Evolutionary conservation across 1,140 invertebrate genomes (phyloP).

Genomic region (Drosophila burlai): DNA sequence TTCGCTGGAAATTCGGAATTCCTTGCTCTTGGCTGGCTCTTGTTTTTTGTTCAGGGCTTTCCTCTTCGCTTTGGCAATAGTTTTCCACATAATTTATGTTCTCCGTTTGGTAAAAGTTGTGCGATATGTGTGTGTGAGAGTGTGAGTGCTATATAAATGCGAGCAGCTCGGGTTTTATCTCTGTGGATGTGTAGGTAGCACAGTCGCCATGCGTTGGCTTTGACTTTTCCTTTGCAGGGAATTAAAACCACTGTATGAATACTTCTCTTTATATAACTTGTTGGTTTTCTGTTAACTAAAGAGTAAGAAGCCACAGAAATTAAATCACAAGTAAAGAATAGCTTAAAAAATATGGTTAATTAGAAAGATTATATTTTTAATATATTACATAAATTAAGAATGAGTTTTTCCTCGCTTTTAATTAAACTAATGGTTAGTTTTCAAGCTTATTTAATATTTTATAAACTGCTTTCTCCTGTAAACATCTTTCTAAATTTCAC

Average conservation of each 20-base stretch:
- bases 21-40: constrained; percentile 19
- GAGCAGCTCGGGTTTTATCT: constrained; percentile 27
- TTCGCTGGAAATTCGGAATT: constrained; percentile 37
- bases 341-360: not conserved
- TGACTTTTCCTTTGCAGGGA: constrained; percentile 3
- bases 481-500: not conserved
- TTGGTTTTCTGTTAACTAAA: not conserved
- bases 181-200: not conserved
- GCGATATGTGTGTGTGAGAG: constrained; percentile 28
- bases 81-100: constrained; percentile 54
- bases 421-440: too few relatives aligned
- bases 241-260: constrained; percentile 6
- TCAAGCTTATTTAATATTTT: not conserved
- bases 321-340: not conserved
- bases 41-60: constrained; percentile 15
- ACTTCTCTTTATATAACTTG: constrained; percentile 10
- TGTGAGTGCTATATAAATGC: constrained; percentile 5
- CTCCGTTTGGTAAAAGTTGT: constrained; percentile 34
- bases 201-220: not conserved
- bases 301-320: not conserved
- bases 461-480: not conserved
- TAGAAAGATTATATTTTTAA: not conserved
- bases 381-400: not conserved
- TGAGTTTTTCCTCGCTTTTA: not conserved
- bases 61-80: constrained; percentile 46